phyloP scores from a whole-genome alignment of 2,113 vertebrate genomes.

The Thryonomys swinderianus region DNA sequence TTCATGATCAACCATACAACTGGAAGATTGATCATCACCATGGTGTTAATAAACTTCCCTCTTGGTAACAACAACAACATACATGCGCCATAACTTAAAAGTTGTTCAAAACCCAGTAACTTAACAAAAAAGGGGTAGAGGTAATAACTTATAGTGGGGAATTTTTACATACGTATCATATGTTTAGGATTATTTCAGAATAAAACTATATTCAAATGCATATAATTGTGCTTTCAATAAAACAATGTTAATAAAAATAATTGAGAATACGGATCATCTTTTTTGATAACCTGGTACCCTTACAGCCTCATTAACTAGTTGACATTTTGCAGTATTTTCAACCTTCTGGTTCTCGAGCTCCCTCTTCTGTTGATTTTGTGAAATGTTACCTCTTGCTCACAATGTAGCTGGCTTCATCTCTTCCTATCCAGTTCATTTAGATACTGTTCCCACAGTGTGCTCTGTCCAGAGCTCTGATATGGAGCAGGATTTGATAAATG shows the following conservation, averaged over 20 bases:
- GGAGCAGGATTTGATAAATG: neutral
- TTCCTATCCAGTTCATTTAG: rapidly evolving
- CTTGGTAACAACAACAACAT: too few relatives aligned
- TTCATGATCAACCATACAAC: too few relatives aligned
- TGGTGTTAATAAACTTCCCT: too few relatives aligned
- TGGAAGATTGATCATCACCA: too few relatives aligned
- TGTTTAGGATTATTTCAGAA: neutral
- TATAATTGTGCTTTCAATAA: neutral
- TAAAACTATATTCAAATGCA: neutral
- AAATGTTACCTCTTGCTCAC: neutral
- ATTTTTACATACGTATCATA: neutral
- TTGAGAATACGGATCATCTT: neutral
- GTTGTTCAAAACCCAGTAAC: neutral
- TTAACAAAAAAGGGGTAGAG: neutral
- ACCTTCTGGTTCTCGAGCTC: neutral
- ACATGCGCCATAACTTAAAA: too few relatives aligned
- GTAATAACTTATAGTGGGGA: neutral
- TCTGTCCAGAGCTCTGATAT: neutral
- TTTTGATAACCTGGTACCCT: too few relatives aligned
- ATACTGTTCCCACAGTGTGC: neutral
- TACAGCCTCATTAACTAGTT: neutral
- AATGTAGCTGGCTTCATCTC: neutral
- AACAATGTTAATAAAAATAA: neutral
- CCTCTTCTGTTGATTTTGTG: neutral
- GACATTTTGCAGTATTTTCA: neutral